A percentile compares a stretch with the other conserved stretches of the same genome.
phyloP scores from a whole-genome alignment of 2,113 vertebrate species.

The Mesocricetus auratus region DNA sequence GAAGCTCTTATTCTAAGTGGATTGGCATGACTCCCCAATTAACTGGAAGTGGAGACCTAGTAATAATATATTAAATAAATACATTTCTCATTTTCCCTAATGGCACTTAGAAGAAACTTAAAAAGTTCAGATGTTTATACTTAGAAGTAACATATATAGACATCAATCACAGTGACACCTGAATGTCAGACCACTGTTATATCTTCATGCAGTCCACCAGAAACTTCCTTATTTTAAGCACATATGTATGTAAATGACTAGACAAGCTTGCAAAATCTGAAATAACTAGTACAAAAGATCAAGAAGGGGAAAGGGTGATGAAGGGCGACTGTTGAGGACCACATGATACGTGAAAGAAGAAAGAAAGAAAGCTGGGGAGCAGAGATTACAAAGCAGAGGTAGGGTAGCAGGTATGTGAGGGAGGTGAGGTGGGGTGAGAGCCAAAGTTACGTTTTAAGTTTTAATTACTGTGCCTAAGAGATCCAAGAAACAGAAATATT shows the following conservation, averaged over 20 bases:
- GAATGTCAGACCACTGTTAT: neutral
- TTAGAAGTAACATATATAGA: constrained; percentile 61
- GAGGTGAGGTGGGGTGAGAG: neutral
- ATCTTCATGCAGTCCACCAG: constrained; percentile 10
- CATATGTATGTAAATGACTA: neutral
- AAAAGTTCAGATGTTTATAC: neutral
- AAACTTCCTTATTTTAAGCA: constrained; percentile 8
- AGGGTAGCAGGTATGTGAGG: no score
- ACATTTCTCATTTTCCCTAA: constrained; percentile 41
- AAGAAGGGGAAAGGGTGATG: neutral
- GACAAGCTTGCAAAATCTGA: neutral
- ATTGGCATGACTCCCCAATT: neutral
- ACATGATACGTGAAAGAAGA: no score
- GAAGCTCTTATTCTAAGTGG: neutral
- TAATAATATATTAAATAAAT: constrained; percentile 40
- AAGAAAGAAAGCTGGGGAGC: neutral
- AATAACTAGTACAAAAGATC: neutral
- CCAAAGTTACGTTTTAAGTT: neutral
- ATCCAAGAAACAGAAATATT: neutral
- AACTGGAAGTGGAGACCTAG: neutral
- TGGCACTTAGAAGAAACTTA: constrained; percentile 65
- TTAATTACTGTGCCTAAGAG: neutral
- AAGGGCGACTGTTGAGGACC: neutral
- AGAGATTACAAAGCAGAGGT: neutral
- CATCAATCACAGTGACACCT: neutral